Conservation (phyloP, 2,113 vertebrate genomes). For the Pituophis catenifer region DNA sequence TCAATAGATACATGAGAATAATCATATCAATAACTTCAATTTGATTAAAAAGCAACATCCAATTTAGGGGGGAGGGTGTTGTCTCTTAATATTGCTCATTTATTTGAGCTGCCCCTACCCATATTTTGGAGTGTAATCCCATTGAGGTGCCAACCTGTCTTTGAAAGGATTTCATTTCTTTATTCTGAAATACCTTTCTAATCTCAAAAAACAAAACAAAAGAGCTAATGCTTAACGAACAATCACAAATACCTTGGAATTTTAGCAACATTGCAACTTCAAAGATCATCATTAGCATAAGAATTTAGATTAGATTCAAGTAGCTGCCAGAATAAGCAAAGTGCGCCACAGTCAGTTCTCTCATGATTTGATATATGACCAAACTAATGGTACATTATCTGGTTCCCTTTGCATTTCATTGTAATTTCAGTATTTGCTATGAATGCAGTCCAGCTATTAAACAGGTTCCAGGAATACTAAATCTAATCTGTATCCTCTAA, state of each 20-base stretch:
- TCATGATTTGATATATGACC: neutral
- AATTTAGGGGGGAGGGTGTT: neutral
- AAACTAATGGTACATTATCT: neutral
- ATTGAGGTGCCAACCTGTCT: neutral
- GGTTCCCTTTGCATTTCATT: slow-evolving; percentile 9
- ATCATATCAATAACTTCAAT: neutral
- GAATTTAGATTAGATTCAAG: neutral
- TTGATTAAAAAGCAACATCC: neutral
- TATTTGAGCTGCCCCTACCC: neutral
- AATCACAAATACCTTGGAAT: neutral
- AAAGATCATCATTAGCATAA: neutral
- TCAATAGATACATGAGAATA: neutral
- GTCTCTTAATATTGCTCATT: neutral
- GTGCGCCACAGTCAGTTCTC: slow-evolving; percentile 1
- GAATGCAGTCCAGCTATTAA: neutral
- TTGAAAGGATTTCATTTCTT: neutral
- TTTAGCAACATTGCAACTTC: neutral
- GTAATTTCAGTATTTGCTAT: slow-evolving; percentile 3
- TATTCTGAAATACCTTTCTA: neutral
- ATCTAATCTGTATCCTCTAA: neutral
- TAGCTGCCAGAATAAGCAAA: neutral
- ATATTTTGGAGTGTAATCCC: neutral
- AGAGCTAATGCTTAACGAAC: neutral
- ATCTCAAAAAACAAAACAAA: too few species aligned
- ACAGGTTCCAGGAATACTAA: neutral